Conservation (phyloP, 1,140 invertebrate species). For the Drosophila ambigua region DNA sequence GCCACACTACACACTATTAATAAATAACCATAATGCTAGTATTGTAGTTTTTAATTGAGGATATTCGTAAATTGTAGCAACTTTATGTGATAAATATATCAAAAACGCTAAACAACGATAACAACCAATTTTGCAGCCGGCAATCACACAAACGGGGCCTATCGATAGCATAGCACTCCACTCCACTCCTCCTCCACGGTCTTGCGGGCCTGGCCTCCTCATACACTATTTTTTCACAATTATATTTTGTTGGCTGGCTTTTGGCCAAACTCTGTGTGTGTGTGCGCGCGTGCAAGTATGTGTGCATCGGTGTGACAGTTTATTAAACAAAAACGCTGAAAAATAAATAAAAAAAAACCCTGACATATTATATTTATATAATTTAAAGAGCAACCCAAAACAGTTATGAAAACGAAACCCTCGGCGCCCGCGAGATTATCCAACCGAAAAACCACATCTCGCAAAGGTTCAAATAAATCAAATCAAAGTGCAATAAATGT, state of each 20-base stretch:
- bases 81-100: too few relatives aligned
- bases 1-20: too few relatives aligned
- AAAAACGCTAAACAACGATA: too few relatives aligned
- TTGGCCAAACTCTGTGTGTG: conserved; percentile 21
- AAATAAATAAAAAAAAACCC: conserved; percentile 10
- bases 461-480: not conserved
- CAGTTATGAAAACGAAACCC: conserved; percentile 11
- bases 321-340: conserved; percentile 30
- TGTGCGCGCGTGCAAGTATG: conserved; percentile 3
- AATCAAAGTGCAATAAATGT: conserved; percentile 24
- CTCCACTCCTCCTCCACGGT: too few relatives aligned
- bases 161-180: too few relatives aligned
- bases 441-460: not conserved
- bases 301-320: conserved; percentile 26
- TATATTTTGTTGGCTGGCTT: conserved; percentile 18
- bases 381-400: conserved; percentile 7
- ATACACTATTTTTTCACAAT: too few relatives aligned
- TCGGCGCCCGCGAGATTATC: not conserved
- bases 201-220: too few relatives aligned
- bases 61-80: too few relatives aligned
- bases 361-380: conserved; percentile 35
- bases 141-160: too few relatives aligned
- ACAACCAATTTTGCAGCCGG: too few relatives aligned
- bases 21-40: too few relatives aligned
- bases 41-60: too few relatives aligned